These are phyloP conservation scores for Telmatochromis brichardi DNA, from an alignment of 2,113 vertebrate genomes.

Conservation along the genomic window DNA sequence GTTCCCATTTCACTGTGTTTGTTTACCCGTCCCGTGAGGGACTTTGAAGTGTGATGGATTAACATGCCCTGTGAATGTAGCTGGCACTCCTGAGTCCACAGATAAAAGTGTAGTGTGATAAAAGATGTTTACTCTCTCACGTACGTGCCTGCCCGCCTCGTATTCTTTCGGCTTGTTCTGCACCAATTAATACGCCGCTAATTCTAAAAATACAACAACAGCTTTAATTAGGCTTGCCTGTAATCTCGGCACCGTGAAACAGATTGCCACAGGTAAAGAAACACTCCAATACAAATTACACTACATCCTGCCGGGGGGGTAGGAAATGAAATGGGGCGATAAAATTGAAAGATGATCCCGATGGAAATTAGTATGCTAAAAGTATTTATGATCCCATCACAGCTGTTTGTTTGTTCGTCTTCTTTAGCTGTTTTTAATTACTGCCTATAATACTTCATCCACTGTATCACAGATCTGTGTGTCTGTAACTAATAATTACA, in stretches of 20 bases:
- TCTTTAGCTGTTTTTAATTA: slow-evolving; percentile 9
- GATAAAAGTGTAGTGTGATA: slow-evolving; percentile 36
- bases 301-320: not conserved
- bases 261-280: slow-evolving; percentile 62
- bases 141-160: slow-evolving; percentile 18
- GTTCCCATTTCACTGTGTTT: not conserved
- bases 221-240: slow-evolving; percentile 59
- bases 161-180: slow-evolving; percentile 37
- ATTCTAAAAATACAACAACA: slow-evolving; percentile 63
- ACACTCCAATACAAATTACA: slow-evolving; percentile 14
- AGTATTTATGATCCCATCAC: slow-evolving; percentile 52
- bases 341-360: slow-evolving; percentile 58
- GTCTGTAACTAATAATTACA: not conserved
- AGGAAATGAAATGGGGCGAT: slow-evolving; percentile 50
- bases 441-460: not conserved
- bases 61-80: slow-evolving; percentile 27
- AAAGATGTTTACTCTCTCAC: slow-evolving; percentile 39
- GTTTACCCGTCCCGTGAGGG: not conserved
- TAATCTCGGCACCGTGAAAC: slow-evolving; percentile 51
- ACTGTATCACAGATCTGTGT: not conserved
- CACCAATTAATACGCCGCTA: slow-evolving; percentile 56
- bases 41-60: slow-evolving; percentile 43
- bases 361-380: slow-evolving; percentile 56
- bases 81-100: slow-evolving; percentile 12
- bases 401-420: slow-evolving; percentile 45